phyloP scores from a whole-genome alignment of 2,113 vertebrate genomes.

The Otis tarda region DNA sequence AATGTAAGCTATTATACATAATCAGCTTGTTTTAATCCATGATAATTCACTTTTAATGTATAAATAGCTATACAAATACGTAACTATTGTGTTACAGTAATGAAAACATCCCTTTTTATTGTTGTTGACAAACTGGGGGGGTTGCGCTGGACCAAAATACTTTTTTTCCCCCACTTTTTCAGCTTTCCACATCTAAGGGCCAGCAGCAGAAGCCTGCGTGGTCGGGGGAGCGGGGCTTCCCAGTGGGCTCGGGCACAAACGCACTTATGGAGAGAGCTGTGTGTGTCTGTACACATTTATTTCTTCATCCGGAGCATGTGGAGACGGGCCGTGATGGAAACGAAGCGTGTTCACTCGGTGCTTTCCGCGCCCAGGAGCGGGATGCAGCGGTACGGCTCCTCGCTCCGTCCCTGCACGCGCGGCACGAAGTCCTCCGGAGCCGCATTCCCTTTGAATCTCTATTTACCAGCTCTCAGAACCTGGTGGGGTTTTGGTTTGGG shows the following conservation, averaged over 20 bases:
- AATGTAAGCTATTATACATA: background rate
- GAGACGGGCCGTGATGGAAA: background rate
- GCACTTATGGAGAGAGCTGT: background rate
- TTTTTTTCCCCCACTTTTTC: accelerated
- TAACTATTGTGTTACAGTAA: accelerated
- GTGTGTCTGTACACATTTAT: accelerated
- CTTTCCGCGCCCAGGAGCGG: background rate
- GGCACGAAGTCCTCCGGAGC: background rate
- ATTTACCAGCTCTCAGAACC: background rate
- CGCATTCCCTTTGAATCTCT: background rate
- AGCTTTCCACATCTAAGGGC: accelerated
- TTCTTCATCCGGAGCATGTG: background rate
- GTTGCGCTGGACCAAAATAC: background rate
- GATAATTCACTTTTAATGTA: background rate
- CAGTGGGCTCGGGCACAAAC: background rate
- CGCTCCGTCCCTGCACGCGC: background rate
- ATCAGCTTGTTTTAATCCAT: background rate
- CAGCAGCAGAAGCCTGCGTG: background rate
- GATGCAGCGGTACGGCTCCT: background rate
- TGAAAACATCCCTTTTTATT: background rate
- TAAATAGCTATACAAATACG: background rate
- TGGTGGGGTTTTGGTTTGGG: accelerated
- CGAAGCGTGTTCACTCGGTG: accelerated
- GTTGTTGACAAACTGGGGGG: background rate
- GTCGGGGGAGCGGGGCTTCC: background rate